Evolutionary conservation across 2,113 vertebrate species (phyloP), one percentile per base, ranked within the genome.

Genomic region (Chaetodon auriga): DNA sequence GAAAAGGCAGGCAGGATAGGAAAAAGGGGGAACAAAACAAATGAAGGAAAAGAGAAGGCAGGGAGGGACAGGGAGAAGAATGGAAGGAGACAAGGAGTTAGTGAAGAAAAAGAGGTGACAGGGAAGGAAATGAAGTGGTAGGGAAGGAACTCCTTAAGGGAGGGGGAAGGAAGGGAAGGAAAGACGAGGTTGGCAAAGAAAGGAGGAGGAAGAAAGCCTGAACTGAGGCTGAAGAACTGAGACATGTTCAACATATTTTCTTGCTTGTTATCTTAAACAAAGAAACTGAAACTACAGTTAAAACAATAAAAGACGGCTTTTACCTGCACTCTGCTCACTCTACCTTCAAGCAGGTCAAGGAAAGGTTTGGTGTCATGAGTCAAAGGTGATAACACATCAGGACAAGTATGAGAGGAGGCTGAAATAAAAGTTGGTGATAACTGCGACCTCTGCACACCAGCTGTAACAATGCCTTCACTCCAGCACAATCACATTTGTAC

Each of bases 401-500:
- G 41, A 6, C 62, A 72, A 19, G 30, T 4, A 65, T 19, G 41
- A 36, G 4, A 77, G n/a, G 62, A 43, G 30, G 30, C 30, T 30
- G 45, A 55, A 35, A 30, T n/a, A 53, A 54, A 21, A n/a, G 48
- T 46, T 25, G 11, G 6, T 3, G 6, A 49, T 21, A 45, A 25
- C 4, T 1, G 2, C 2, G 9, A 14, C 30, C 10, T 16, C 43
- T 10, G 36, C 25, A 23, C 5, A 19, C 23, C 25, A 64, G 79
- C 19, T 7, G 41, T 43, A n/a, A 57, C 68, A 61, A 58, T 5
- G 7, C 45, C 73, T 43, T 49, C 54, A 63, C 45, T 70, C 1
- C 19, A 2, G 86, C 63, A 85, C 2, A 10, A 7, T 66, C 76
- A 70, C 74, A 86, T 41, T 63, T 69, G 45, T 35, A 75, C 90